Conservation (phyloP, 2,113 vertebrate species). For the Hemicordylus capensis region DNA sequence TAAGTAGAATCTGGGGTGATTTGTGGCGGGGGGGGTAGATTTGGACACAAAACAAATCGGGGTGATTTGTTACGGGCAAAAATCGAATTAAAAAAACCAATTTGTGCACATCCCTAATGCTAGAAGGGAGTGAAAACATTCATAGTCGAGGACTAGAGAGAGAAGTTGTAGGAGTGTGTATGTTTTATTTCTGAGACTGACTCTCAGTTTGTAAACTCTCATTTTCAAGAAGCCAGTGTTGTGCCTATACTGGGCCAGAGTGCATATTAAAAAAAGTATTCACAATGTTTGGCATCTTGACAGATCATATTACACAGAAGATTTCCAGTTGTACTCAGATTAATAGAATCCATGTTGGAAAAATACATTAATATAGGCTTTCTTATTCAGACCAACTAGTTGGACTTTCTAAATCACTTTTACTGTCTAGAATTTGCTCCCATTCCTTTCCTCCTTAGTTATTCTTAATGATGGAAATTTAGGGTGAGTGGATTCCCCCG, state of each 20-base stretch:
- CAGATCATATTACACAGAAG: neutral
- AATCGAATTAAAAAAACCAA: no score
- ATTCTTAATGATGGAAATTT: neutral
- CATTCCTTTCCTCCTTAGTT: neutral
- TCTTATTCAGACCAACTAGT: neutral
- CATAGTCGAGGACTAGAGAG: neutral
- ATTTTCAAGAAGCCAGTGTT: neutral
- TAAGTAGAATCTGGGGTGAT: no score
- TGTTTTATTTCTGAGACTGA: neutral
- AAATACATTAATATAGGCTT: neutral
- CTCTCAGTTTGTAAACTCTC: neutral
- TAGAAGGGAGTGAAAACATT: neutral
- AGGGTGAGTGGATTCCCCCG: neutral
- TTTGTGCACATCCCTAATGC: no score
- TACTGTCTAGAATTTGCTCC: neutral
- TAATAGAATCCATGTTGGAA: neutral
- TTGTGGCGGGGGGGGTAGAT: no score
- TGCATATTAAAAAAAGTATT: neutral
- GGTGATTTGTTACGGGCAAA: no score
- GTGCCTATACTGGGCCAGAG: neutral
- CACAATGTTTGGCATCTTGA: neutral
- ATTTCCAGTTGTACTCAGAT: slow-evolving; percentile 33
- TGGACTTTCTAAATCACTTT: neutral
- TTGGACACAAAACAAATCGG: no score
- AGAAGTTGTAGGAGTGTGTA: neutral